Conservation (phyloP, 2,797 vertebrate genomes). For the Arremon aurantiirostris region DNA sequence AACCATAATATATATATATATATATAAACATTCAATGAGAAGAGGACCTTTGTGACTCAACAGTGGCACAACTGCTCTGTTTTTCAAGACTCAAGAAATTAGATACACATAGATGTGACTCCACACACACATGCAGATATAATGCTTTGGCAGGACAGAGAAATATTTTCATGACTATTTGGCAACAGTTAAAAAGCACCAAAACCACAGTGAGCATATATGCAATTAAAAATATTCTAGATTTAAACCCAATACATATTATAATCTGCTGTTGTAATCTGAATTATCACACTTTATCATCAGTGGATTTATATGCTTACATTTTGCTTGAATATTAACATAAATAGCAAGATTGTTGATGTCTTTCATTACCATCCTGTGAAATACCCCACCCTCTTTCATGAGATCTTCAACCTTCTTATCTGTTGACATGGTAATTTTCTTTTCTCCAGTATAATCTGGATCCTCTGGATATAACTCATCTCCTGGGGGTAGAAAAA, state of each 20-base stretch:
- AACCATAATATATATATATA: background rate
- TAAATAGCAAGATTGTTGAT: background rate
- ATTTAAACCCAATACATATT: background rate
- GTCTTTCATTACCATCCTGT: conserved; percentile 59
- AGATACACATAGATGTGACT: background rate
- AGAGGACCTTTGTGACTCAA: background rate
- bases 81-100: background rate
- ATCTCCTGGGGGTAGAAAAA: conserved; percentile 69
- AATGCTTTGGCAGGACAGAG: background rate
- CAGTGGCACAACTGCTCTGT: background rate
- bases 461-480: conserved; percentile 77
- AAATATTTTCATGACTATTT: background rate
- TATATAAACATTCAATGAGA: background rate
- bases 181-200: background rate
- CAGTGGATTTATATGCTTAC: conserved; percentile 71
- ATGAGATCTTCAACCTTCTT: conserved; percentile 72
- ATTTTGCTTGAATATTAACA: conserved; percentile 66
- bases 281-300: background rate
- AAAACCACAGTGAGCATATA: background rate
- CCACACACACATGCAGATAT: background rate
- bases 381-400: conserved; percentile 59
- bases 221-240: background rate
- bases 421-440: conserved; percentile 49
- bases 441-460: conserved; percentile 62
- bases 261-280: conserved; percentile 52